Evolutionary conservation across 1,140 invertebrate genomes (phyloP).

Genomic region (Carcinoscorpius rotundicauda): DNA sequence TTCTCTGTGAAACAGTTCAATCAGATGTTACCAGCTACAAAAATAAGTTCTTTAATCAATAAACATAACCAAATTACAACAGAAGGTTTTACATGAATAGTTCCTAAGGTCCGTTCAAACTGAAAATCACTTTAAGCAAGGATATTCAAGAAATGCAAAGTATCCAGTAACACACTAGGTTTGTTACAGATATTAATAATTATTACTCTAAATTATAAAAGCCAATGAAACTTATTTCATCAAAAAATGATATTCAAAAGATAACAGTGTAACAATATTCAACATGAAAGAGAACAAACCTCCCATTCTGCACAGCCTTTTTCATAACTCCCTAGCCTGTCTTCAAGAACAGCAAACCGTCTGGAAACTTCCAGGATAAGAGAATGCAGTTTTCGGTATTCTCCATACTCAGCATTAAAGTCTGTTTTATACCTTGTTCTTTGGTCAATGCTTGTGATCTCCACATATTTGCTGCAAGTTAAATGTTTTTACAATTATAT

Average conservation of each 20-base stretch:
- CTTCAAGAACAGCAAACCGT: conserved; percentile 59
- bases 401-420: conserved; percentile 69
- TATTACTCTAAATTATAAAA: too few relatives aligned
- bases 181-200: too few relatives aligned
- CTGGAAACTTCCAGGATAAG: conserved; percentile 59
- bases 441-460: conserved; percentile 58
- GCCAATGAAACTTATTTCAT: too few relatives aligned
- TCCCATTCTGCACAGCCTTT: conserved; percentile 40
- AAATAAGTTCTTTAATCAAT: conserved; percentile 3
- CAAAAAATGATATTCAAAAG: too few relatives aligned
- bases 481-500: too few relatives aligned
- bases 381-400: conserved; percentile 62
- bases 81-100: background rate
- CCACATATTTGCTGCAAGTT: conserved; percentile 56
- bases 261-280: too few relatives aligned
- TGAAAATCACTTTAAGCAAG: conserved; percentile 3
- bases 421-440: conserved; percentile 72
- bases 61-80: background rate
- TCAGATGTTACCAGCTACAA: background rate
- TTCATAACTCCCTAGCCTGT: conserved; percentile 42
- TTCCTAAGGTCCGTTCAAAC: background rate
- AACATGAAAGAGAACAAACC: conserved; percentile 29
- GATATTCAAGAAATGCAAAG: background rate
- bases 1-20: conserved; percentile 32
- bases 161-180: too few relatives aligned